phyloP scores from a whole-genome alignment of 2,888 invertebrate species.

The Minunthozetes semirufus region DNA sequence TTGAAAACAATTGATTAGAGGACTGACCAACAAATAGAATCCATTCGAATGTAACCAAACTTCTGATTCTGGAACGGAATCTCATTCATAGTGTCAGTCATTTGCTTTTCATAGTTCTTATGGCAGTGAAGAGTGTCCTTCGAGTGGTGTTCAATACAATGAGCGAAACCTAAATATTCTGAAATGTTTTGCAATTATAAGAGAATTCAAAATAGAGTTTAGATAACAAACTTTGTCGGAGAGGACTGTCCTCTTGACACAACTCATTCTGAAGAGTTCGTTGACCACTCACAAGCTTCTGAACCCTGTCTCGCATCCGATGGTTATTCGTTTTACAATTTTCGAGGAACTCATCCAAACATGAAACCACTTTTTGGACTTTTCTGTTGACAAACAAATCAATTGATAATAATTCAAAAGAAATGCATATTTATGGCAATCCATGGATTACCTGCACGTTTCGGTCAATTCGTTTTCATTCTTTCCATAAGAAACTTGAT shows the following conservation, averaged over 20 bases:
- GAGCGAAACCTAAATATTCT: conserved; percentile 12
- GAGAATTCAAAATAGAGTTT: no score
- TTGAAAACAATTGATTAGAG: background rate
- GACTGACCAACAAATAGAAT: conserved; percentile 7
- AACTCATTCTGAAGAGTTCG: background rate
- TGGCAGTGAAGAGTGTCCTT: background rate
- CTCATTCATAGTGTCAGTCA: conserved; percentile 7
- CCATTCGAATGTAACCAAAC: conserved; percentile 14
- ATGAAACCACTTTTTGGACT: conserved; percentile 4
- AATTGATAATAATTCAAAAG: background rate
- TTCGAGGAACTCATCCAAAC: background rate
- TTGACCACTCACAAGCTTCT: background rate
- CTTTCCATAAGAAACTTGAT: background rate
- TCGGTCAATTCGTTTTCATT: background rate
- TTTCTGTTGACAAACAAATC: background rate
- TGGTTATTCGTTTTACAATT: background rate
- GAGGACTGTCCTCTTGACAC: conserved; percentile 1
- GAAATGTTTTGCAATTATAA: background rate
- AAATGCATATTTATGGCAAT: no score
- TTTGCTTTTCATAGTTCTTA: background rate
- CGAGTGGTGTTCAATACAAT: conserved; percentile 12
- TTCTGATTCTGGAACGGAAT: background rate
- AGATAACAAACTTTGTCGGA: background rate
- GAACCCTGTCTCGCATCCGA: background rate
- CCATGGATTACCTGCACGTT: background rate